These are phyloP conservation scores for Neopipo cinnamomea DNA, from an alignment of 2,113 vertebrate species.

Conservation along the genomic window DNA sequence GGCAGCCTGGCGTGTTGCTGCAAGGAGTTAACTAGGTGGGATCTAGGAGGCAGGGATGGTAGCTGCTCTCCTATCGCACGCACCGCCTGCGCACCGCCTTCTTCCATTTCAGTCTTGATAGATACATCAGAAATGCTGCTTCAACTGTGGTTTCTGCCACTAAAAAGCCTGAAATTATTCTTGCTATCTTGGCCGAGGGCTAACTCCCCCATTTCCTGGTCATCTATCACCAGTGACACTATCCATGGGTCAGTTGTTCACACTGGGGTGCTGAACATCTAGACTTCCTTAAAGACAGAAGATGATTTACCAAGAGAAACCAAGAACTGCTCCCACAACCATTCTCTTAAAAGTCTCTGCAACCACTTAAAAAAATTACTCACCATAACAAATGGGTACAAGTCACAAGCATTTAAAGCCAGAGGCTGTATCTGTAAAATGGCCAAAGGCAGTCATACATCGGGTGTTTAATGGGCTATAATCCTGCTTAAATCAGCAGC, in stretches of 20 bases:
- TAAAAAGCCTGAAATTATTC: neutral
- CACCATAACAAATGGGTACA: neutral
- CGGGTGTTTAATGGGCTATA: neutral
- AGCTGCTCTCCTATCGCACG: slow-evolving; percentile 21
- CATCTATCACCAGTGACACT: neutral
- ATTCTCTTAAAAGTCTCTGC: neutral
- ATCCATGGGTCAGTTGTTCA: neutral
- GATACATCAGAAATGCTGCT: neutral
- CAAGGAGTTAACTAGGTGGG: slow-evolving; percentile 54
- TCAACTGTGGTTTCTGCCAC: neutral
- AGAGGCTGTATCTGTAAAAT: neutral
- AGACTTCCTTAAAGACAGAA: neutral
- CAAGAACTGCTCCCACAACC: neutral
- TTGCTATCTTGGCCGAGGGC: neutral
- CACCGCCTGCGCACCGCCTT: neutral
- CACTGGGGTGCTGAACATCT: neutral
- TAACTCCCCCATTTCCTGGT: neutral
- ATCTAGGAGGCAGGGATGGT: slow-evolving; percentile 6
- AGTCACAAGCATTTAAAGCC: neutral
- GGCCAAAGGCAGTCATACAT: neutral
- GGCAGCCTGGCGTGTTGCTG: neutral
- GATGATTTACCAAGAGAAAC: neutral
- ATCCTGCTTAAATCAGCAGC: slow-evolving; percentile 7
- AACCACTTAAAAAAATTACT: neutral
- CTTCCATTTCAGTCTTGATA: slow-evolving; percentile 27